phyloP scores from a whole-genome alignment of 2,888 invertebrate genomes.

The Apotomis capreana region DNA sequence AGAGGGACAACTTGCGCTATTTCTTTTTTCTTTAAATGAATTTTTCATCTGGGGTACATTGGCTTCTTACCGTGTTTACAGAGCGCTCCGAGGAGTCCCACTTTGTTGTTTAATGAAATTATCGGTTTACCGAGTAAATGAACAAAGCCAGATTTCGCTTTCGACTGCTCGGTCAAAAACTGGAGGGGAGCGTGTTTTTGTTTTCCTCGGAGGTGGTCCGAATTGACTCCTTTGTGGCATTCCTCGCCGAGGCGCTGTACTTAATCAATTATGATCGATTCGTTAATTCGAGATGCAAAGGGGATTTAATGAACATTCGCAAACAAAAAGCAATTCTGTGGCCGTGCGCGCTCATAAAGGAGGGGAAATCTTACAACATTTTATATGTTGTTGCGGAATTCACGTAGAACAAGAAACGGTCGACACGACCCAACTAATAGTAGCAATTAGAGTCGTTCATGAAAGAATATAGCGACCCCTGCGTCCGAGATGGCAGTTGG shows the following conservation, averaged over 20 bases:
- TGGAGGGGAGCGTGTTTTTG: slow-evolving; percentile 72
- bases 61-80: slow-evolving; percentile 82
- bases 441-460: slow-evolving; percentile 66
- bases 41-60: slow-evolving; percentile 80
- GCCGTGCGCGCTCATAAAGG: slow-evolving; percentile 32
- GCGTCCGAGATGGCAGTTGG: slow-evolving; percentile 71
- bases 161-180: slow-evolving; percentile 75
- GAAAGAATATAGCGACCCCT: slow-evolving; percentile 74
- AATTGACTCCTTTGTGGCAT: slow-evolving; percentile 76
- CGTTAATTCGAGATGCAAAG: slow-evolving; percentile 76
- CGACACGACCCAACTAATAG: slow-evolving; percentile 54
- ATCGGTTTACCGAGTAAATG: slow-evolving; percentile 84
- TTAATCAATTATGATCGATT: slow-evolving; percentile 83
- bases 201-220: slow-evolving; percentile 70
- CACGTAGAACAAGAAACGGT: slow-evolving; percentile 32
- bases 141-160: slow-evolving; percentile 82
- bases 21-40: slow-evolving; percentile 77
- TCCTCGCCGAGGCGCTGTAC: slow-evolving; percentile 67
- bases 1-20: slow-evolving; percentile 52
- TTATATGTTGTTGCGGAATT: slow-evolving; percentile 29
- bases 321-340: slow-evolving; percentile 40
- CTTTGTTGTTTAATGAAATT: slow-evolving; percentile 84
- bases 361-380: slow-evolving; percentile 27
- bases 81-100: slow-evolving; percentile 74
- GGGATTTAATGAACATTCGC: slow-evolving; percentile 59